phyloP scores from a whole-genome alignment of 92 coral and sea anemone species.

The Nematostella vectensis region DNA sequence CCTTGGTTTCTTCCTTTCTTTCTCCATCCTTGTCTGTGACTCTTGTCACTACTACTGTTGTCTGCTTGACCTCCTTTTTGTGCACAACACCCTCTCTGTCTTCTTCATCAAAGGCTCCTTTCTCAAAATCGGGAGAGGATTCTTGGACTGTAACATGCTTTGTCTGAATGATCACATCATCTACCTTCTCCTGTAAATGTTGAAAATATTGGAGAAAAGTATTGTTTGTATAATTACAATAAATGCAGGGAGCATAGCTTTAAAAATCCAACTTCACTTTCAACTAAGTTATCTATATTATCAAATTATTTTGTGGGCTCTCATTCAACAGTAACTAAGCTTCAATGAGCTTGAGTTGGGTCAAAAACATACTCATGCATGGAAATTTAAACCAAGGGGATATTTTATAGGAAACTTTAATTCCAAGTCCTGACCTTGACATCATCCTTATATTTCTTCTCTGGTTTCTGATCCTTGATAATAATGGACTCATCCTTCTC shows the following conservation, averaged over 20 bases:
- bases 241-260: neutral
- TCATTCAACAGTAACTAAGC: too few relatives aligned
- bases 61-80: constrained; percentile 35
- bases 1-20: constrained; percentile 27
- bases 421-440: too few relatives aligned
- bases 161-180: constrained; percentile 24
- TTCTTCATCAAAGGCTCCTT: constrained; percentile 68
- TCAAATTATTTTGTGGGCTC: too few relatives aligned
- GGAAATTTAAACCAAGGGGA: too few relatives aligned
- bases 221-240: neutral
- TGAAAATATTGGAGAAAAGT: neutral
- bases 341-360: too few relatives aligned
- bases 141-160: constrained; percentile 38
- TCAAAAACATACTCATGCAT: too few relatives aligned
- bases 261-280: neutral
- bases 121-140: constrained; percentile 49
- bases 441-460: constrained; percentile 64
- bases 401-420: too few relatives aligned
- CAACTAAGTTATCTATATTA: too few relatives aligned
- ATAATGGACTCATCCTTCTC: constrained; percentile 75
- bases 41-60: constrained; percentile 47
- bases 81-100: constrained; percentile 43
- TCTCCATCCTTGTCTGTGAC: constrained; percentile 30
- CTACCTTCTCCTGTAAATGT: constrained; percentile 14
- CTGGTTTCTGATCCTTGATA: constrained; percentile 84